A percentile compares a stretch with the other conserved stretches of the same genome.
Evolutionary conservation across 2,888 invertebrate species (phyloP).

Genomic region (Epirrita christyi): DNA sequence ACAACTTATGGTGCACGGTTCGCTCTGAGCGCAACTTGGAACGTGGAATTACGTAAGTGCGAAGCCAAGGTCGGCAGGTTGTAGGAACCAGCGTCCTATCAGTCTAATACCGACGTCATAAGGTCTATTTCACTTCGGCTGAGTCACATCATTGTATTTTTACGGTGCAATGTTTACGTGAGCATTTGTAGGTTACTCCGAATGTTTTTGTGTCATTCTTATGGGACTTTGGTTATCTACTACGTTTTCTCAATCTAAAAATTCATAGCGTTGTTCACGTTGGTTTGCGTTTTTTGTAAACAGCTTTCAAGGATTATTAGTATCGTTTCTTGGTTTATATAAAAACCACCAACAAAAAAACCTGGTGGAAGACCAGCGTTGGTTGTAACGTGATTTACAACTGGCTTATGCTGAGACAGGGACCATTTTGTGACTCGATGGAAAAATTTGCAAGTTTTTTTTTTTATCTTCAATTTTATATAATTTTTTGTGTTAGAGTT

Average conservation of each 20-base stretch:
- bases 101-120: slow-evolving; percentile 37
- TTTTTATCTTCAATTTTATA: too few relatives aligned
- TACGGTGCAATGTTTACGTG: slow-evolving; percentile 42
- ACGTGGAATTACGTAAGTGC: slow-evolving; percentile 51
- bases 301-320: background rate
- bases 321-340: too few relatives aligned
- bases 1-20: slow-evolving; percentile 29
- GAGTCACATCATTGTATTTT: slow-evolving; percentile 33
- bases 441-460: too few relatives aligned
- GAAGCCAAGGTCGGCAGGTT: slow-evolving; percentile 51
- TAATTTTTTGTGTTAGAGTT: too few relatives aligned
- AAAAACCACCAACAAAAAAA: too few relatives aligned
- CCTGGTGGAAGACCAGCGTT: too few relatives aligned
- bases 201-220: slow-evolving; percentile 28
- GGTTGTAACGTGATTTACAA: too few relatives aligned
- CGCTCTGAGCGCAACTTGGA: slow-evolving; percentile 38
- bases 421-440: too few relatives aligned
- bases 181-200: slow-evolving; percentile 39
- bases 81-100: slow-evolving; percentile 23
- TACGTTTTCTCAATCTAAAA: background rate
- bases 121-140: slow-evolving; percentile 29
- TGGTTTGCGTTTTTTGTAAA: background rate
- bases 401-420: too few relatives aligned
- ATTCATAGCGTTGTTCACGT: background rate
- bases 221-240: slow-evolving; percentile 13